Evolutionary conservation across 2,888 invertebrate species (phyloP).

Genomic region (Camptogramma bilineatum): DNA sequence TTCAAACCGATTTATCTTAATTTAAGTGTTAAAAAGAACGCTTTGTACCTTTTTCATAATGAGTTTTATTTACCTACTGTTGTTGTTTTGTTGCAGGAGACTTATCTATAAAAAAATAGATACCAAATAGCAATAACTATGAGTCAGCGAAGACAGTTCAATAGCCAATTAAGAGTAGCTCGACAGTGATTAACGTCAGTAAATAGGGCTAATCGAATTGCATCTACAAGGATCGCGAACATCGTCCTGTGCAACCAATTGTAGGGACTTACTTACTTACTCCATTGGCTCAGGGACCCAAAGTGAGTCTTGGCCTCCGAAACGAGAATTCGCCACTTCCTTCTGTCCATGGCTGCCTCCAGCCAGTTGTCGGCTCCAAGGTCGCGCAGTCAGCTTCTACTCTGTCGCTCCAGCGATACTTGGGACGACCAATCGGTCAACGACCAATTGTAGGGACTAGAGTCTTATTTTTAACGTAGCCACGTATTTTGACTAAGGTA

Average conservation of each 20-base stretch:
- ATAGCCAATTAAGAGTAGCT: slow-evolving; percentile 38
- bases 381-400: too few species aligned
- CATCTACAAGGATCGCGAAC: slow-evolving; percentile 21
- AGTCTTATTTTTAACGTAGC: neutral
- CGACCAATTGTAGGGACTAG: slow-evolving; percentile 10
- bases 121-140: slow-evolving; percentile 23
- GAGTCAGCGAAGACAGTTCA: slow-evolving; percentile 32
- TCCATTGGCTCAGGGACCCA: too few species aligned
- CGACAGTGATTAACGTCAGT: slow-evolving; percentile 36
- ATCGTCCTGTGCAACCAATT: slow-evolving; percentile 13
- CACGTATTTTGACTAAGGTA: neutral
- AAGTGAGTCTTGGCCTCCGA: too few species aligned
- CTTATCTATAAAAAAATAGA: neutral
- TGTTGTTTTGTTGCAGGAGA: neutral
- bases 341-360: too few species aligned
- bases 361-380: too few species aligned
- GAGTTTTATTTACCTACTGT: neutral
- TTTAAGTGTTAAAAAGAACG: too few species aligned
- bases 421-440: too few species aligned
- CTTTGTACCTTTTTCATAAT: too few species aligned
- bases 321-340: too few species aligned
- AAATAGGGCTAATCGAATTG: slow-evolving; percentile 37
- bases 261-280: too few species aligned
- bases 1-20: too few species aligned
- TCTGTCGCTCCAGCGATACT: too few species aligned